Percentiles rank a stretch among this genome's conserved stretches.
Conservation (phyloP, 2,888 invertebrate species). For the Tetrapedia diversipes region DNA sequence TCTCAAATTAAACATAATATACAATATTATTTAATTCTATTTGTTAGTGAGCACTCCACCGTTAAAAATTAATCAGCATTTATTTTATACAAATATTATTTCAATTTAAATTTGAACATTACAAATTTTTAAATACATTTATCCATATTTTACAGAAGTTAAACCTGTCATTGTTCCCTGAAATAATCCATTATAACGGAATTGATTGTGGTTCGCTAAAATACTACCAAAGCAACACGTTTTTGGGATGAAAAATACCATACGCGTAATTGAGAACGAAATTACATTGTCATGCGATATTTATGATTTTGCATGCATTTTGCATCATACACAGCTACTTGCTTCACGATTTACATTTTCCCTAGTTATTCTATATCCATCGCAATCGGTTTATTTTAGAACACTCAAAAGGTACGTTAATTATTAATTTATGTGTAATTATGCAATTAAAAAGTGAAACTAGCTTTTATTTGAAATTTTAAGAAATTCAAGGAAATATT, state of each 20-base stretch:
- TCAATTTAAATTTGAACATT: not conserved
- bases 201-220: not conserved
- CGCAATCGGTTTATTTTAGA: not conserved
- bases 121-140: not conserved
- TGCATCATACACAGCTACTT: not conserved
- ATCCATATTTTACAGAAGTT: not conserved
- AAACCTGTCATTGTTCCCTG: not conserved
- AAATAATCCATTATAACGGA: not conserved
- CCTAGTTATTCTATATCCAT: not conserved
- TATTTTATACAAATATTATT: not conserved
- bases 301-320: conserved; percentile 15
- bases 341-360: conserved; percentile 8
- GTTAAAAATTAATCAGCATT: not conserved
- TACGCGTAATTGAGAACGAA: conserved; percentile 19
- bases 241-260: not conserved
- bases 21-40: no score
- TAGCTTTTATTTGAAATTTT: no score
- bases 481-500: no score
- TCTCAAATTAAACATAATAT: no score
- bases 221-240: not conserved
- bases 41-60: no score
- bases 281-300: conserved; percentile 16
- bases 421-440: not conserved
- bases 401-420: no score
- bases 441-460: not conserved